Conservation (phyloP, 2,113 vertebrate species). For the Rhabdornis inornatus region DNA sequence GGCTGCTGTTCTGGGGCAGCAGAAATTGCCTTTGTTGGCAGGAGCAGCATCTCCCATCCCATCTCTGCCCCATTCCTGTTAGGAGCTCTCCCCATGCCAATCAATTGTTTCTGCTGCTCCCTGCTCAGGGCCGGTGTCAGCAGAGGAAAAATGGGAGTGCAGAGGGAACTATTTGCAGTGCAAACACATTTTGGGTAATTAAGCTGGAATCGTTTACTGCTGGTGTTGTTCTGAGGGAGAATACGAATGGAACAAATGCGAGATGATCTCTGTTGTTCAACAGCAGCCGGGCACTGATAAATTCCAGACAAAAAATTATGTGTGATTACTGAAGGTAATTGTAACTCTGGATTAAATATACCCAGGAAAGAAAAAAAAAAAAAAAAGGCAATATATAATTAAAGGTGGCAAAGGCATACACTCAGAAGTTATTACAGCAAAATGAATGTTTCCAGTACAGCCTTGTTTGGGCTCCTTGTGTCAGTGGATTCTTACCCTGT, state of each 20-base stretch:
- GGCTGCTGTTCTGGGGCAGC: neutral
- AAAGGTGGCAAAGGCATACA: neutral
- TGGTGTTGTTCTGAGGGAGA: neutral
- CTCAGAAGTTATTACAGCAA: neutral
- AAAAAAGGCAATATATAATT: neutral
- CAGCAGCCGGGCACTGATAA: neutral
- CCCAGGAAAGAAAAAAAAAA: neutral
- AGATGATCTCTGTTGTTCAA: neutral
- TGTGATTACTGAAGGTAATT: neutral
- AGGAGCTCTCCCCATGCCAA: neutral
- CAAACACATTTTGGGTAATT: conserved; percentile 40
- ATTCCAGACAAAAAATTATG: neutral
- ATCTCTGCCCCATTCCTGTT: neutral
- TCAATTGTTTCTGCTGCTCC: neutral
- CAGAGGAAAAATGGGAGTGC: neutral
- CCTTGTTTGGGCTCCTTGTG: neutral
- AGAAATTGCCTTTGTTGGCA: neutral
- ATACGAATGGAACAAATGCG: neutral
- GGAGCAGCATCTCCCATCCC: neutral
- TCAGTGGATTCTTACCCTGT: neutral
- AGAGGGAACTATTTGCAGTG: neutral
- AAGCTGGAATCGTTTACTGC: neutral
- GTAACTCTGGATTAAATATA: neutral
- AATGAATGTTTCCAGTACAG: neutral
- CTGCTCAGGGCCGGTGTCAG: neutral